These are phyloP conservation scores for Toxotes jaculatrix DNA, from an alignment of 2,113 vertebrate species.

Conservation along the genomic window DNA sequence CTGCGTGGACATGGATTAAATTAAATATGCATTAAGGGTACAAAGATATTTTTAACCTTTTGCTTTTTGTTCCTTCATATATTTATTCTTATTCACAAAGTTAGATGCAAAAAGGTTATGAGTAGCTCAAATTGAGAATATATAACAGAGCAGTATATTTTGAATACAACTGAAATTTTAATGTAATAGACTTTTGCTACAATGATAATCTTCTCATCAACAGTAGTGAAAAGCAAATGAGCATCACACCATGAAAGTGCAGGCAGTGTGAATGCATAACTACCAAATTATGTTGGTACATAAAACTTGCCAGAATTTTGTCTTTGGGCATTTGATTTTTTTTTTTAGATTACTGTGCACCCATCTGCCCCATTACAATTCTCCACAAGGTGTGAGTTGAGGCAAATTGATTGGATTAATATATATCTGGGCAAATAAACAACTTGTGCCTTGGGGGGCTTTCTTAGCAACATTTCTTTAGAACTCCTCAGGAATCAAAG, in stretches of 20 bases:
- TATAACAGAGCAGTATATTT: neutral
- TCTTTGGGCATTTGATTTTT: constrained; percentile 54
- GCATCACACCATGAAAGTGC: constrained; percentile 25
- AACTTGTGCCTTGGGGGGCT: constrained; percentile 80
- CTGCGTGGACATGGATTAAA: neutral
- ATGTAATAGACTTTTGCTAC: neutral
- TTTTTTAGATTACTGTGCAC: constrained; percentile 52
- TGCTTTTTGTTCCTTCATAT: neutral
- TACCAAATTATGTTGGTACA: constrained; percentile 50
- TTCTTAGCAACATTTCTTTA: constrained; percentile 75
- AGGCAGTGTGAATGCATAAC: constrained; percentile 60
- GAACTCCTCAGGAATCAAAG: constrained; percentile 82
- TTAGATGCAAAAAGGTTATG: neutral
- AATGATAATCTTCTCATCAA: constrained; percentile 29
- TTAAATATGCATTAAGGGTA: neutral
- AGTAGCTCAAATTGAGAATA: neutral
- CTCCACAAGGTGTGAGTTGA: constrained; percentile 75
- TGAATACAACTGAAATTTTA: neutral
- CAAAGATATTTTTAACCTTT: neutral
- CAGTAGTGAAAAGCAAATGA: constrained; percentile 46
- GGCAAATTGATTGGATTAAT: constrained; percentile 83
- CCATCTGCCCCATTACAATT: constrained; percentile 76
- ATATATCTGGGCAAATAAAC: constrained; percentile 82
- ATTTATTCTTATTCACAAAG: neutral
- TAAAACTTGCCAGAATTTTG: constrained; percentile 56